phyloP scores from a whole-genome alignment of 2,888 invertebrate genomes.

The Drosophila fulvimacula region DNA sequence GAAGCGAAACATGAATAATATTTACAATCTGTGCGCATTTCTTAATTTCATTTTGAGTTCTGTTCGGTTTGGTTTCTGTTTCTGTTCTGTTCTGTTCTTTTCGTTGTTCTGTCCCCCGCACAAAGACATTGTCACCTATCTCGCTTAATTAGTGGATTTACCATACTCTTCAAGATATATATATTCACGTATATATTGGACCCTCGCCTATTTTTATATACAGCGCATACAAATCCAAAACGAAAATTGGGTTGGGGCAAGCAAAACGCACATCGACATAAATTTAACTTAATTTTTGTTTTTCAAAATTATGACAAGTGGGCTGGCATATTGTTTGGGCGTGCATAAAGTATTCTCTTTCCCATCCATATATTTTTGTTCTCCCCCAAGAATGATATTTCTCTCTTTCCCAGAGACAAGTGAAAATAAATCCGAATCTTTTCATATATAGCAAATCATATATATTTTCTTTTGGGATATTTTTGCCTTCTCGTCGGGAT shows the following conservation, averaged over 20 bases:
- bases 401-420: slow-evolving; percentile 38
- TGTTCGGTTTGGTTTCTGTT: not conserved
- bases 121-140: slow-evolving; percentile 69
- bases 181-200: slow-evolving; percentile 12
- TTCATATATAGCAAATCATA: slow-evolving; percentile 70
- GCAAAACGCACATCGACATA: slow-evolving; percentile 47
- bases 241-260: slow-evolving; percentile 24
- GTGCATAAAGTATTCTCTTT: slow-evolving; percentile 29
- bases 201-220: slow-evolving; percentile 45
- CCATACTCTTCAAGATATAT: slow-evolving; percentile 37
- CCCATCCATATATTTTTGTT: not conserved
- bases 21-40: slow-evolving; percentile 62
- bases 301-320: slow-evolving; percentile 78
- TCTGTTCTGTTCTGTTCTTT: not conserved
- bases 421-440: slow-evolving; percentile 65
- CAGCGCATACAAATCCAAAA: slow-evolving; percentile 64
- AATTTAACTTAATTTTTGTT: slow-evolving; percentile 71
- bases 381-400: not conserved
- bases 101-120: slow-evolving; percentile 13
- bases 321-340: slow-evolving; percentile 37
- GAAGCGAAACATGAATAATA: slow-evolving; percentile 15
- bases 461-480: slow-evolving; percentile 54
- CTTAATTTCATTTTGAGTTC: slow-evolving; percentile 39
- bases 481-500: slow-evolving; percentile 33
- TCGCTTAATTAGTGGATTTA: slow-evolving; percentile 79